Evolutionary conservation across 2,888 invertebrate species (phyloP), one percentile per base, ranked within the genome.

Genomic region (Baccha elongata): DNA sequence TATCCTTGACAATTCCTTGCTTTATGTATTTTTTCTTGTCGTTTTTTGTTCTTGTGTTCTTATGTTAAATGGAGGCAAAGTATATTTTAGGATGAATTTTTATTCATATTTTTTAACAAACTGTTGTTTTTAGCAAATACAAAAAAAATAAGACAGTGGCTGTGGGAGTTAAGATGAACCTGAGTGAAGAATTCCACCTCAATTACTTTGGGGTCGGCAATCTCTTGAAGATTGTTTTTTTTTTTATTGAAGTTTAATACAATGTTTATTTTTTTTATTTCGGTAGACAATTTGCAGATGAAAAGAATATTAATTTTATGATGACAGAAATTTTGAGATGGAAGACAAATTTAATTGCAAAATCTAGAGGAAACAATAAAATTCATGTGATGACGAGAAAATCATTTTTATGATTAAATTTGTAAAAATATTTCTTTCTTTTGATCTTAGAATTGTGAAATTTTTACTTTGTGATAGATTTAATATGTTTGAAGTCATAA

Each of bases 181-280:
- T 64, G 15, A 68, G 17, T 29, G 29, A 60, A 53, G 17, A 55
- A 71, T 76, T 71, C 71, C 78, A 78, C 71, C 65, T 78, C 71
- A 78, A 71, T 72, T 78, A 48, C 58, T 65, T 78, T 71, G 44
- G 37, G 58, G 78, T 78, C 71, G 78, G 60, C 71, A 71, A 60
- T 71, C 65, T 65, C 44, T 48, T 71, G 32, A 40, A 55, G 23
- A 75, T 67, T 64, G 37, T 55, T 37, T n/a, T 64, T 26, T 65
- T 71, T 40, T 64, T 48, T 48, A 37, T 29, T n/a, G n/a, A n/a
- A n/a, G n/a, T n/a, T n/a, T n/a, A n/a, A n/a, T n/a, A n/a, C n/a
- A n/a, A n/a, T n/a, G n/a, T n/a, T 15, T 58, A 44, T 42, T 50
- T 23, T 40, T 8, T 48, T 52, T 48, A 32, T 64, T 48, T 71